Base-by-base conservation (phyloP, 2,113 vertebrate genomes). In the Chaenocephalus aceratus region DNA sequence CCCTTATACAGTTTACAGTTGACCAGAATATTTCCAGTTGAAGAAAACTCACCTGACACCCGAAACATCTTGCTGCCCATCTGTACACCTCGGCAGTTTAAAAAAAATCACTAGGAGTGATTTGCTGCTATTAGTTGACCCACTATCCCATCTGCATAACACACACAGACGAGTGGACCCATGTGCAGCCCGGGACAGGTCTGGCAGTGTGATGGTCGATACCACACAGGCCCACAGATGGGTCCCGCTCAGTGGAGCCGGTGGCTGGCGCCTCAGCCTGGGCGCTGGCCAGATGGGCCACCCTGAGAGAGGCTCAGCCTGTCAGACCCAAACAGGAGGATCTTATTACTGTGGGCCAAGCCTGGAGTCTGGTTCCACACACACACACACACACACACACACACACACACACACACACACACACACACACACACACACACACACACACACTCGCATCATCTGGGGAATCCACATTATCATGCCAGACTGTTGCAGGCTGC, bases 251-350 rank as follows among this genome's bases (percentile, higher is more conserved):
- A 63, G 85, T 18, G 74, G 87, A 86, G 85, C 74, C n/a, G 4
- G 79, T 72, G 84, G 79, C 86, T 88, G 90, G 90, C 82, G 78
- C 87, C 61, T 11, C 10, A 45, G 64, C 66, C 87, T 82, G 86
- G 87, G 71, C 59, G 0, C 71, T 46, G 80, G 85, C 87, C 92
- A 93, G 92, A 92, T 93, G 92, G 93, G 91, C 91, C 93, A 92
- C 91, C 91, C 89, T 88, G 88, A 88, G 75, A 80, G 88, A 61
- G 72, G 83, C 88, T 82, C 72, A 83, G 90, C 59, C 83, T 81
- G 82, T 79, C 88, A 21, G 81, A 72, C 70, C 89, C 89, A 88
- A 88, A 80, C 86, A 91, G 84, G 77, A 81, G 84, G 90, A 90
- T 93, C 93, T 48, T 71, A 80, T 94, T 93, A 93, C 91, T 61